phyloP scores from a whole-genome alignment of 2,888 invertebrate species.

The Zootermopsis nevadensis region DNA sequence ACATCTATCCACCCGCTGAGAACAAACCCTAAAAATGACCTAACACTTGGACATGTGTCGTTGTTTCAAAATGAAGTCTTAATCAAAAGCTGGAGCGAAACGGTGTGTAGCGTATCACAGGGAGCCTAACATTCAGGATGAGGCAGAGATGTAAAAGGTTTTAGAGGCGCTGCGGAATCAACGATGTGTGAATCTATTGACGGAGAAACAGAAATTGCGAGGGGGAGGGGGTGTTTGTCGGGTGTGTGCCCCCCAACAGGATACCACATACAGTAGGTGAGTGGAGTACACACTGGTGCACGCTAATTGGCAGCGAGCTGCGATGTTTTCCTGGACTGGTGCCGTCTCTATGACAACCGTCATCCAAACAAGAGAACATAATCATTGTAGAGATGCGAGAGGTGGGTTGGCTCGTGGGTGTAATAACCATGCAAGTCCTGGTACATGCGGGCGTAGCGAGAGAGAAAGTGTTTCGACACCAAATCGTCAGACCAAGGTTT shows the following conservation, averaged over 20 bases:
- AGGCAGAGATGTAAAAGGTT: conserved; percentile 13
- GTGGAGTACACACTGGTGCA: conserved; percentile 14
- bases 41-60: background rate
- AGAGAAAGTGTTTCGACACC: background rate
- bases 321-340: conserved; percentile 38
- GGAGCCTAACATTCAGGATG: background rate
- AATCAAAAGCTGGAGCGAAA: conserved; percentile 16
- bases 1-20: background rate
- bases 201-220: conserved; percentile 12
- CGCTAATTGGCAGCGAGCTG: conserved; percentile 37
- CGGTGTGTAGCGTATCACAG: conserved; percentile 14
- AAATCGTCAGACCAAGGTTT: too few species aligned
- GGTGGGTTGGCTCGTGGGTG: background rate
- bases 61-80: background rate
- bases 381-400: conserved; percentile 21
- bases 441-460: background rate
- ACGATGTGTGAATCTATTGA: conserved; percentile 40
- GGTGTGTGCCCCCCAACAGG: background rate
- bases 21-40: background rate
- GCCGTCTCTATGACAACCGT: conserved; percentile 37
- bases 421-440: background rate
- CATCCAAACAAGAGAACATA: conserved; percentile 39
- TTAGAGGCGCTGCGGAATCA: conserved; percentile 20
- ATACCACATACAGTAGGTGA: background rate
- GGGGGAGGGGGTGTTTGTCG: background rate